These are phyloP conservation scores for Lypha dubia DNA, from an alignment of 2,888 invertebrate genomes.

Conservation along the genomic window DNA sequence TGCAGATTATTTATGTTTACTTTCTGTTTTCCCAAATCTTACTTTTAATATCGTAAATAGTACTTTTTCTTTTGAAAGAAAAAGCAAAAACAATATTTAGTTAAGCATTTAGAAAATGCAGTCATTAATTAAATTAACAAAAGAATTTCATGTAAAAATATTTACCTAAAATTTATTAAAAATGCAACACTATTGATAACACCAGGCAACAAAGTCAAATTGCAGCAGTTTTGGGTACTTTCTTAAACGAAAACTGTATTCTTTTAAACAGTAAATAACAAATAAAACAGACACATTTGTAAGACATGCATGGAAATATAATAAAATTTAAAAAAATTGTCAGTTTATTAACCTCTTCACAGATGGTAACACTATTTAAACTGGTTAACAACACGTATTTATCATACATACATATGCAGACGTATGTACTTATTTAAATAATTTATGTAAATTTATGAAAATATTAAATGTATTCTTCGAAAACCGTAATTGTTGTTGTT, in stretches of 20 bases:
- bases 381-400: background rate
- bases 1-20: background rate
- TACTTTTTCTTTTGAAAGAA: slow-evolving; percentile 17
- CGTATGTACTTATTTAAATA: too few relatives aligned
- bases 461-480: background rate
- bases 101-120: slow-evolving; percentile 55
- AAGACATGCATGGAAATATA: background rate
- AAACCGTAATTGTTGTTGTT: background rate
- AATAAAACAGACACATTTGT: too few relatives aligned
- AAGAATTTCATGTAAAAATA: slow-evolving; percentile 42
- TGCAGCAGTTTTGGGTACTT: too few relatives aligned
- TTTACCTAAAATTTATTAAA: too few relatives aligned
- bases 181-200: too few relatives aligned
- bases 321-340: background rate
- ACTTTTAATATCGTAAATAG: slow-evolving; percentile 16
- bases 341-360: slow-evolving; percentile 43
- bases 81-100: background rate
- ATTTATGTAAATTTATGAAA: slow-evolving; percentile 17
- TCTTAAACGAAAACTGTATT: too few relatives aligned
- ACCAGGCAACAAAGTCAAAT: too few relatives aligned
- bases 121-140: slow-evolving; percentile 30
- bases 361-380: slow-evolving; percentile 9
- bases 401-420: too few relatives aligned
- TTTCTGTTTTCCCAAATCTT: slow-evolving; percentile 12
- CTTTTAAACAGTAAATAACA: too few relatives aligned